phyloP scores from a whole-genome alignment of 2,888 invertebrate species.

The Prosopocoilus inquinatus region DNA sequence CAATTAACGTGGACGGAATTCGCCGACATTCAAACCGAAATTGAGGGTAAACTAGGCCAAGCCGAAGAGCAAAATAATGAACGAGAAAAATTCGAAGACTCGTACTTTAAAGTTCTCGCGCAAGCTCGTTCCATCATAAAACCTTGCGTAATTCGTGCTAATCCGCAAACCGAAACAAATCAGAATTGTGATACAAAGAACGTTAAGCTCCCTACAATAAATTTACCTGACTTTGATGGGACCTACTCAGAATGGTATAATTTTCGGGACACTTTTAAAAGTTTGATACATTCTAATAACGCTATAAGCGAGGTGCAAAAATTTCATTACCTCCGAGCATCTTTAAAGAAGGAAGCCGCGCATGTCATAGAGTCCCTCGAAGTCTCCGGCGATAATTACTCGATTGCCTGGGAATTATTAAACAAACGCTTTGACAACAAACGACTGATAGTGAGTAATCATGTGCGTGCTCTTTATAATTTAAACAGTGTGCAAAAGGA shows the following conservation, averaged over 20 bases:
- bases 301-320: neutral
- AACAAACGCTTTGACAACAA: conserved; percentile 8
- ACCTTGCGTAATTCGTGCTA: no score
- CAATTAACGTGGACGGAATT: no score
- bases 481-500: neutral
- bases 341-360: conserved; percentile 4
- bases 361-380: conserved; percentile 6
- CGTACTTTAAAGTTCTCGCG: no score
- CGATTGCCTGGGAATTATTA: conserved; percentile 6
- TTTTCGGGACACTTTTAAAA: conserved; percentile 1
- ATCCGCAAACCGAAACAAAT: no score
- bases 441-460: neutral
- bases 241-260: neutral
- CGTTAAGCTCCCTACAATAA: neutral
- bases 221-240: no score
- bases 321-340: conserved; percentile 1
- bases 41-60: no score
- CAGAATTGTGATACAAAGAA: no score
- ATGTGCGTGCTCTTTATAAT: neutral
- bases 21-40: no score
- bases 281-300: neutral
- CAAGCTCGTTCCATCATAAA: no score
- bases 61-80: no score
- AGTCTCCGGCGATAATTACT: conserved; percentile 3
- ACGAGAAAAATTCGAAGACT: no score